Evolutionary conservation across 2,797 vertebrate genomes (phyloP), one percentile per base, ranked within the genome.

Genomic region (Phoebastria nigripes): DNA sequence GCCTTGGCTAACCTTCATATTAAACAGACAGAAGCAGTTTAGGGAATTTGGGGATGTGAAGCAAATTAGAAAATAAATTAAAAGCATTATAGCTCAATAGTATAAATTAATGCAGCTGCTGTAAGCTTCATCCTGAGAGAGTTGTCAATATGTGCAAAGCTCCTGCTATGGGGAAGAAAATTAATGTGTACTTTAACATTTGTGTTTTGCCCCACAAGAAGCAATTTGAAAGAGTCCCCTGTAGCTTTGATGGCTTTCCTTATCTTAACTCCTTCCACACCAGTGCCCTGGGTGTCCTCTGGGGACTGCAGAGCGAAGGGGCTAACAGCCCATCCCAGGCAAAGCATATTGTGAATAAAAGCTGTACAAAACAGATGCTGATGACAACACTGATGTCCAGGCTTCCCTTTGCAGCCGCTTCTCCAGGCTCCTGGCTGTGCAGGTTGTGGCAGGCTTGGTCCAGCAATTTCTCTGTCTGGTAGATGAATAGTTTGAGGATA

Each of bases 41-140:
- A 83, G 97, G 97, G 97, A 97, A 96, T 97, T 96, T 94, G 97
- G 92, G 95, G 92, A 96, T 97, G 96, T 89, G 96, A 94, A 95
- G 94, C 89, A 97, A 97, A 97, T 97, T 97, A 97, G 95, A 97
- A 97, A 97, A 97, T 97, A 97, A 97, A 97, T 97, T 97, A 97
- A 97, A 96, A 96, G 95, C 95, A 97, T 97, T 97, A 96, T 96
- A 95, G 95, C 92, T 96, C 97, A 96, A 96, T 97, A 94, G 87
- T 96, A 97, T 93, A 96, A 97, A 97, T 97, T 97, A 97, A 95
- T 94, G 93, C 95, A 96, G 95, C 96, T 93, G 92, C 89, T 8
- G 11, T 96, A 95, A 95, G 92, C 95, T 83, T 88, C 90, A 91
- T 97, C 97, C 95, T 96, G 95, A 96, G 97, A 97, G 97, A 96